A percentile compares a stretch with the other conserved stretches of the same genome.
These are phyloP conservation scores for Plectrocnemia conspersa DNA, from an alignment of 1,140 invertebrate species.

Conservation along the genomic window DNA sequence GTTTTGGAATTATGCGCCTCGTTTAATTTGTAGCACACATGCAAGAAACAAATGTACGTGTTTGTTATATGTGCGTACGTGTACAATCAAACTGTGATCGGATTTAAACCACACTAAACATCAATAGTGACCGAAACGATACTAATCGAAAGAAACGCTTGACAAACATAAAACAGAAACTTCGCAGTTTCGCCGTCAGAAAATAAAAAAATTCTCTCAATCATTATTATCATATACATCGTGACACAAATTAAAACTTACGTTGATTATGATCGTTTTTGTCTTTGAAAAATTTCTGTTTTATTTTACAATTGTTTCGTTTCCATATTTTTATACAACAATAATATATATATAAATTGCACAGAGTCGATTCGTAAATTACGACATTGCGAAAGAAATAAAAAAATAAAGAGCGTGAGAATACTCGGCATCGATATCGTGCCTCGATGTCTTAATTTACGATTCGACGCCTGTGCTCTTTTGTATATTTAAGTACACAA, in stretches of 20 bases:
- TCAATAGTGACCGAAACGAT: constrained; percentile 19
- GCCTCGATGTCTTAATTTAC: constrained; percentile 19
- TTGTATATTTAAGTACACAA: constrained; percentile 34
- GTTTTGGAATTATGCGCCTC: too few relatives aligned
- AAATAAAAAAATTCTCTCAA: too few relatives aligned
- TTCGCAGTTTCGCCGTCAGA: too few relatives aligned
- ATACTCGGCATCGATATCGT: constrained; percentile 1
- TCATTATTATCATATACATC: too few relatives aligned
- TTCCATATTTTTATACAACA: constrained; percentile 18
- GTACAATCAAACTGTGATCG: constrained; percentile 24
- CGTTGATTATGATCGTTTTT: not conserved
- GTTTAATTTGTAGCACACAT: too few relatives aligned
- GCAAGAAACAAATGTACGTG: too few relatives aligned
- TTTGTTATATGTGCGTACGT: too few relatives aligned
- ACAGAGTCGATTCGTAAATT: not conserved
- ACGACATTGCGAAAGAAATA: not conserved
- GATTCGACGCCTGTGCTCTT: constrained; percentile 14
- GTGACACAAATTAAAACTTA: too few relatives aligned
- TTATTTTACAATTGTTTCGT: constrained; percentile 19
- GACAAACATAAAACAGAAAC: constrained; percentile 20
- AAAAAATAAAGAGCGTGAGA: constrained; percentile 4
- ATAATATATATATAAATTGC: constrained; percentile 19
- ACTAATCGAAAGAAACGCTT: constrained; percentile 19
- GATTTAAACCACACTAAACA: constrained; percentile 30
- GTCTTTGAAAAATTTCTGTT: constrained; percentile 15